Evolutionary conservation across 2,888 invertebrate genomes (phyloP).

Genomic region (Dryococelus australis): DNA sequence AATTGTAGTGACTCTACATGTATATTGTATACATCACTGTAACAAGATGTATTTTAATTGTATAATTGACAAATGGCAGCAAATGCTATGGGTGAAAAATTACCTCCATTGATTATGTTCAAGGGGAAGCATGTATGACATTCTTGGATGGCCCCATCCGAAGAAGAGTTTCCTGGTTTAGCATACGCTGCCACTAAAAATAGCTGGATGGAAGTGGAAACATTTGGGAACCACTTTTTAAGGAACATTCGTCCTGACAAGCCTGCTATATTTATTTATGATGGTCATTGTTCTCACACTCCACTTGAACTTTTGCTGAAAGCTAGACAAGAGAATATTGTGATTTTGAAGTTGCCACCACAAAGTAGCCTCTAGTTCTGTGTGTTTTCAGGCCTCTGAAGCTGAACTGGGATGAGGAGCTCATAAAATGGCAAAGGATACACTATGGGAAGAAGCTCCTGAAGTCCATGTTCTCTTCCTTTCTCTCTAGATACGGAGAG

Average conservation of each 20-base stretch:
- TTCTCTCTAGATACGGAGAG: background rate
- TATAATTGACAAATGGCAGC: no score
- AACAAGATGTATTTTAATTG: no score
- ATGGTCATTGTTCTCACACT: background rate
- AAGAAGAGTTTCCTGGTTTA: no score
- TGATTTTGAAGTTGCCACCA: background rate
- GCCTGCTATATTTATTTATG: conserved; percentile 27
- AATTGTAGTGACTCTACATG: no score
- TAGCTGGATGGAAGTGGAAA: conserved; percentile 53
- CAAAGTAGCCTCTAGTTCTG: background rate
- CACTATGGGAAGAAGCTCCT: background rate
- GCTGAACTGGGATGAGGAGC: background rate
- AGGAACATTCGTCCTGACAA: conserved; percentile 24
- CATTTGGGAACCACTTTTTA: conserved; percentile 50
- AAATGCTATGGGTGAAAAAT: no score
- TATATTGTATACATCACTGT: no score
- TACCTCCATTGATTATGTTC: no score
- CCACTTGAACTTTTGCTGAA: background rate
- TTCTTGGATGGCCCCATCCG: conserved; percentile 51
- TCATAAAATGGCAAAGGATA: background rate
- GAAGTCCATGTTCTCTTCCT: background rate
- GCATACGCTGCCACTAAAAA: conserved; percentile 51
- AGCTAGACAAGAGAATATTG: background rate
- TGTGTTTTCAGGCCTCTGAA: background rate
- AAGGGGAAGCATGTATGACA: conserved; percentile 55